These are phyloP conservation scores for Frankliniella intonsa DNA, from an alignment of 2,888 invertebrate genomes.

Conservation along the genomic window DNA sequence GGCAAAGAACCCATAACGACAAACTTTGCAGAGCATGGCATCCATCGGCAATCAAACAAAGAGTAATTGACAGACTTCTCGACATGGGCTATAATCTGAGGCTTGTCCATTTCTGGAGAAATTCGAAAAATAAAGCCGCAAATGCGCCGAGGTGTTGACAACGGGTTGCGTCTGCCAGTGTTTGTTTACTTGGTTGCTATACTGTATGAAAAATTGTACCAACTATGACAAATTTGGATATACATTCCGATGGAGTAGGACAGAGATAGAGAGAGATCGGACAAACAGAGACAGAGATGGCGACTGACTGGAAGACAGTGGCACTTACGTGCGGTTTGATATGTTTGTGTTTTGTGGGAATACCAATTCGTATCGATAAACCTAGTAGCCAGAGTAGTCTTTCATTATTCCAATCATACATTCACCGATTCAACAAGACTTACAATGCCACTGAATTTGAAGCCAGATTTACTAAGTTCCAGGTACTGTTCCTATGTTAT, in stretches of 20 bases:
- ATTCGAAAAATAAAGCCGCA: neutral
- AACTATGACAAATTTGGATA: neutral
- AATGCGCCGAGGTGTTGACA: neutral
- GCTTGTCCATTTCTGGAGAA: constrained; percentile 51
- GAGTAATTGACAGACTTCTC: constrained; percentile 79
- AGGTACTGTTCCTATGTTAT: neutral
- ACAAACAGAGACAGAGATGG: neutral
- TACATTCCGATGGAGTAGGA: too few relatives aligned
- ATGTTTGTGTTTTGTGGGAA: constrained; percentile 6
- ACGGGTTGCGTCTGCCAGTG: neutral
- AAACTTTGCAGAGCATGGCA: constrained; percentile 91
- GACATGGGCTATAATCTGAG: constrained; percentile 84
- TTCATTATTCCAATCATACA: neutral
- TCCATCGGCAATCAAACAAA: constrained; percentile 91
- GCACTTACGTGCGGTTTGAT: constrained; percentile 9
- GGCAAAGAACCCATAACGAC: constrained; percentile 81
- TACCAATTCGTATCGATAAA: constrained; percentile 2
- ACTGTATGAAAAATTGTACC: neutral
- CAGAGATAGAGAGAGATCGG: too few relatives aligned
- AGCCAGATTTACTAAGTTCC: neutral
- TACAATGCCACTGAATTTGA: constrained; percentile 6
- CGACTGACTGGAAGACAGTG: constrained; percentile 11
- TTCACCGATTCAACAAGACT: neutral
- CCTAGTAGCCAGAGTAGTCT: neutral
- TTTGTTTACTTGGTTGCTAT: constrained; percentile 16